These are phyloP conservation scores for Daktulosphaira vitifoliae DNA, from an alignment of 1,140 invertebrate genomes.

Conservation along the genomic window DNA sequence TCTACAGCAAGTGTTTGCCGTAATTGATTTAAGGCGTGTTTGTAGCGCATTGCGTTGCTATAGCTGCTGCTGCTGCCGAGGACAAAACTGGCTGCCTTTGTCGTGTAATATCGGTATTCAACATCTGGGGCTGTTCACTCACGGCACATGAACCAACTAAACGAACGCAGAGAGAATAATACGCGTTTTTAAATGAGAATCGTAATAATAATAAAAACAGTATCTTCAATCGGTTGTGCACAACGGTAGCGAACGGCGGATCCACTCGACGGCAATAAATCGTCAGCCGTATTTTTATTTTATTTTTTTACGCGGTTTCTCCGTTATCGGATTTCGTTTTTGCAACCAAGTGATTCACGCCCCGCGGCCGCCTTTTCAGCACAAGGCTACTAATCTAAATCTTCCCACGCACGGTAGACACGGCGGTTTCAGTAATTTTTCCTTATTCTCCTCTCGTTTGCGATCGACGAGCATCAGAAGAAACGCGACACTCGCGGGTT, in stretches of 20 bases:
- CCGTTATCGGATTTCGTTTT: conserved; percentile 28
- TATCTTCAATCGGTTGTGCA: conserved; percentile 25
- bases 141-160: conserved; percentile 1
- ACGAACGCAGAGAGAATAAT: neutral
- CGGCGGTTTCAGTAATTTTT: too few relatives aligned
- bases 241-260: conserved; percentile 18
- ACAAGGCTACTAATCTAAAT: conserved; percentile 22
- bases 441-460: too few relatives aligned
- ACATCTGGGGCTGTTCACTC: conserved; percentile 29
- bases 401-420: conserved; percentile 31
- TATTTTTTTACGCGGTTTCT: conserved; percentile 14
- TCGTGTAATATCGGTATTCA: conserved; percentile 15
- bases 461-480: neutral
- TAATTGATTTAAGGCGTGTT: conserved; percentile 33
- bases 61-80: too few relatives aligned
- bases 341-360: conserved; percentile 22
- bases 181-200: conserved; percentile 9
- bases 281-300: conserved; percentile 22
- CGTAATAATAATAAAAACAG: conserved; percentile 8
- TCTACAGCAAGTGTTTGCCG: conserved; percentile 28
- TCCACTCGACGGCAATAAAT: conserved; percentile 25
- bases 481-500: too few relatives aligned
- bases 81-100: neutral
- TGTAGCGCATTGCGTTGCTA: neutral
- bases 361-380: neutral